phyloP scores from a whole-genome alignment of 1,140 invertebrate genomes.

The Sycophaga agraensis region DNA sequence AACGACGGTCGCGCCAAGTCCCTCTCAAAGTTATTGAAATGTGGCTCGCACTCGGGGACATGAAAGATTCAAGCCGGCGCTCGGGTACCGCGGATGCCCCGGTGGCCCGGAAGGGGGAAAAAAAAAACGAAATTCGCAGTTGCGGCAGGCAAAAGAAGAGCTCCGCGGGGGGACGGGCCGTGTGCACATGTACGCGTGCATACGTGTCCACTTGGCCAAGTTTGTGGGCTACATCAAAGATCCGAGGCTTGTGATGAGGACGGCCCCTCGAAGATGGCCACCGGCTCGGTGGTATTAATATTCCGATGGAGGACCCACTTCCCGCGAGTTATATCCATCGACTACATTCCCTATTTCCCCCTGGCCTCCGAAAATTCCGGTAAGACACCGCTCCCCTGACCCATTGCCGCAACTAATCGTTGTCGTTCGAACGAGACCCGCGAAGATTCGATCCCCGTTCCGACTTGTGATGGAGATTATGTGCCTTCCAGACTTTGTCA shows the following conservation, averaged over 20 bases:
- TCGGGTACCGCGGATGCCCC: too few relatives aligned
- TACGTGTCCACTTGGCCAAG: not conserved
- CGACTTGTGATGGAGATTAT: too few relatives aligned
- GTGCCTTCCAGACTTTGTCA: too few relatives aligned
- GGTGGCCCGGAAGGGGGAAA: not conserved
- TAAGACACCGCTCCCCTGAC: not conserved
- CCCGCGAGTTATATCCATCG: constrained; percentile 6
- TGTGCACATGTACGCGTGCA: too few relatives aligned
- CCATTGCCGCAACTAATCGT: constrained; percentile 9
- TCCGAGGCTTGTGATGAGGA: constrained; percentile 18
- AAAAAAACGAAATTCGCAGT: not conserved
- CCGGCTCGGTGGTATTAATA: too few relatives aligned
- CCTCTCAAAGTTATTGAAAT: constrained; percentile 16
- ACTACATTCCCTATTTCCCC: not conserved
- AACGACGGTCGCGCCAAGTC: not conserved
- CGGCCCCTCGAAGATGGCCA: too few relatives aligned
- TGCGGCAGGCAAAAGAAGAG: not conserved
- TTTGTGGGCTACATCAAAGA: constrained; percentile 10
- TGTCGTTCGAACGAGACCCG: not conserved
- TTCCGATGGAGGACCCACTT: constrained; percentile 11
- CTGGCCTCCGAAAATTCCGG: constrained; percentile 7
- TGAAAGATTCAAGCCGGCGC: not conserved
- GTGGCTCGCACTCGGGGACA: not conserved
- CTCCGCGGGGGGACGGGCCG: too few relatives aligned
- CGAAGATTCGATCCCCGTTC: too few relatives aligned